Conservation (phyloP, 1,140 invertebrate species). For the Eubasilissa regina region DNA sequence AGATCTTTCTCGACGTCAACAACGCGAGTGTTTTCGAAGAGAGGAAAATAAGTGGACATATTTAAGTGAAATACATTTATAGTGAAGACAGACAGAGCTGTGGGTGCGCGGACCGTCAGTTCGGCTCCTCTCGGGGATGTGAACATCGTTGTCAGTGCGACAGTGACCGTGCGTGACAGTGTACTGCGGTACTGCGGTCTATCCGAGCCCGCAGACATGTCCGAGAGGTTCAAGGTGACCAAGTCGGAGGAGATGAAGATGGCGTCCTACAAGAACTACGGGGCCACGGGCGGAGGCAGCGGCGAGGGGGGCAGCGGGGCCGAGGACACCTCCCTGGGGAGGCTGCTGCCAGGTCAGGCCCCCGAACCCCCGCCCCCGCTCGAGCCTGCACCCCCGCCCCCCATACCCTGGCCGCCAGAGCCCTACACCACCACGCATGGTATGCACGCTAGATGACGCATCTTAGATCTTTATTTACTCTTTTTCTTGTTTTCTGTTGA, state of each 20-base stretch:
- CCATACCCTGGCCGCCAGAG: slow-evolving; percentile 24
- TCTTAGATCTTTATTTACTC: slow-evolving; percentile 5
- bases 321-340: slow-evolving; percentile 40
- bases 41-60: too few species aligned
- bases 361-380: neutral
- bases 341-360: slow-evolving; percentile 52
- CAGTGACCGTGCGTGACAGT: too few species aligned
- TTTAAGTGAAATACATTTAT: too few species aligned
- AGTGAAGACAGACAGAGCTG: too few species aligned
- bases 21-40: too few species aligned
- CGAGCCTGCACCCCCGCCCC: neutral
- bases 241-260: slow-evolving; percentile 67
- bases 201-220: slow-evolving; percentile 63
- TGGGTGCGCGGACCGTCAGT: too few species aligned
- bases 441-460: slow-evolving; percentile 43
- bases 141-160: too few species aligned
- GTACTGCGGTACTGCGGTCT: too few species aligned
- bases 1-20: too few species aligned
- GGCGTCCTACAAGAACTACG: slow-evolving; percentile 70
- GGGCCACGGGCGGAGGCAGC: slow-evolving; percentile 62
- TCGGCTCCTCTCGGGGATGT: too few species aligned
- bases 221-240: slow-evolving; percentile 71
- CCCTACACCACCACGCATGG: slow-evolving; percentile 36
- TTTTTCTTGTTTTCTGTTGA: slow-evolving; percentile 11
- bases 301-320: slow-evolving; percentile 50